phyloP scores from a whole-genome alignment of 2,113 vertebrate species.

The Cynopterus brachyotis region DNA sequence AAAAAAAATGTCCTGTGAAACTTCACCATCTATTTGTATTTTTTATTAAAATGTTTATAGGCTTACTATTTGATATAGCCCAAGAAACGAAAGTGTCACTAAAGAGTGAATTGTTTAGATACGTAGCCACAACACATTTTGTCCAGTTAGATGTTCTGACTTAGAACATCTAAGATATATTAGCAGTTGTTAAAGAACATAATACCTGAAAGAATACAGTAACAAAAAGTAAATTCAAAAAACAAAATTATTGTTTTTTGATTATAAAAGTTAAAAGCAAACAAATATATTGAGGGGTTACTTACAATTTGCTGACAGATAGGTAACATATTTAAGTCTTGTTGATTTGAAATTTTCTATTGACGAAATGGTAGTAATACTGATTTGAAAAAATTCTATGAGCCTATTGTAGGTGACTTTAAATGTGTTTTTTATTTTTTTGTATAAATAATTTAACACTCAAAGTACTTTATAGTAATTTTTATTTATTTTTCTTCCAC shows the following conservation, averaged over 20 bases:
- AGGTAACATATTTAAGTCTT: neutral
- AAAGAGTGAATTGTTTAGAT: conserved; percentile 8
- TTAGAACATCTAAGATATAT: neutral
- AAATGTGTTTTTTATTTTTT: neutral
- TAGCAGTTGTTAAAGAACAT: neutral
- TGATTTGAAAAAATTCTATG: neutral
- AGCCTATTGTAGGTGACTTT: neutral
- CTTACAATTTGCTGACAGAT: neutral
- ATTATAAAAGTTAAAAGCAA: neutral
- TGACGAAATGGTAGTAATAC: neutral
- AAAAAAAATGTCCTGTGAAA: neutral
- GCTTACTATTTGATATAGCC: conserved; percentile 23
- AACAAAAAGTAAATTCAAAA: neutral
- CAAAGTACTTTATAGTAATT: neutral
- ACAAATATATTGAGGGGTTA: neutral
- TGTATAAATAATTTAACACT: neutral
- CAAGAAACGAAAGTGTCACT: conserved; percentile 16
- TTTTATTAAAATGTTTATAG: conserved; percentile 37
- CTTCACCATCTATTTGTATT: neutral
- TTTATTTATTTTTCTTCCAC: neutral
- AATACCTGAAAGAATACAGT: neutral
- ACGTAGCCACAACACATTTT: neutral
- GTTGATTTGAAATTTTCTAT: neutral
- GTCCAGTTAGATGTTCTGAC: conserved; percentile 38
- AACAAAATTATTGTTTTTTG: neutral